phyloP scores from a whole-genome alignment of 2,888 invertebrate species.

The Electrophaes corylata region DNA sequence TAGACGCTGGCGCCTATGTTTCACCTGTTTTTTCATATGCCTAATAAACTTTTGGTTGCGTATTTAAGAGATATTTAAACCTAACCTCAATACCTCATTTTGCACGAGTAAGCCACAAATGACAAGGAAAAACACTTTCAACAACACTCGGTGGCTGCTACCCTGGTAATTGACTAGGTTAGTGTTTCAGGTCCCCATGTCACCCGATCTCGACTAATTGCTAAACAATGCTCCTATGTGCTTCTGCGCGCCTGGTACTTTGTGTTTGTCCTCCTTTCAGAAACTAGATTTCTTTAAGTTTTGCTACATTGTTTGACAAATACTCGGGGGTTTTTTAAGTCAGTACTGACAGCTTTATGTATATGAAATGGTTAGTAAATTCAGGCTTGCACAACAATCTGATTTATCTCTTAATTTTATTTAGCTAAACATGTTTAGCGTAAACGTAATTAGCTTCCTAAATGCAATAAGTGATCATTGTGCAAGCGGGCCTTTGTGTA shows the following conservation, averaged over 20 bases:
- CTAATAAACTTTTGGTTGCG: too few species aligned
- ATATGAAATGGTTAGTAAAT: too few species aligned
- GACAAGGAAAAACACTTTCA: slow-evolving; percentile 28
- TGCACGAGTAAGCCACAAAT: not conserved
- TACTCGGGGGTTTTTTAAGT: not conserved
- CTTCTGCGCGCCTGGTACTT: slow-evolving; percentile 44
- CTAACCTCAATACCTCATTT: not conserved
- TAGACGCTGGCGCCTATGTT: too few species aligned
- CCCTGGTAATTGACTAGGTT: slow-evolving; percentile 51
- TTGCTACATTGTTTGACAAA: not conserved
- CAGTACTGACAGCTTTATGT: not conserved
- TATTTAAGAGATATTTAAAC: not conserved
- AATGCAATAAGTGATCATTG: too few species aligned
- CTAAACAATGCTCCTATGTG: slow-evolving; percentile 48
- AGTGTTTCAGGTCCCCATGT: slow-evolving; percentile 42
- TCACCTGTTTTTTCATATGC: too few species aligned
- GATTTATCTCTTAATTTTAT: too few species aligned
- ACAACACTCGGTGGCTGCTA: slow-evolving; percentile 43
- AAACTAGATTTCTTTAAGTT: slow-evolving; percentile 17
- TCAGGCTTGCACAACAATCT: too few species aligned
- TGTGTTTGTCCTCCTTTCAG: slow-evolving; percentile 26
- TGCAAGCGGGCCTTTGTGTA: too few species aligned
- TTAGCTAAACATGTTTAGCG: too few species aligned
- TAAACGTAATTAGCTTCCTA: too few species aligned
- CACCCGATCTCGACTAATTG: slow-evolving; percentile 51